Evolutionary conservation across 2,797 vertebrate species (phyloP).

Genomic region (Natrix natrix): DNA sequence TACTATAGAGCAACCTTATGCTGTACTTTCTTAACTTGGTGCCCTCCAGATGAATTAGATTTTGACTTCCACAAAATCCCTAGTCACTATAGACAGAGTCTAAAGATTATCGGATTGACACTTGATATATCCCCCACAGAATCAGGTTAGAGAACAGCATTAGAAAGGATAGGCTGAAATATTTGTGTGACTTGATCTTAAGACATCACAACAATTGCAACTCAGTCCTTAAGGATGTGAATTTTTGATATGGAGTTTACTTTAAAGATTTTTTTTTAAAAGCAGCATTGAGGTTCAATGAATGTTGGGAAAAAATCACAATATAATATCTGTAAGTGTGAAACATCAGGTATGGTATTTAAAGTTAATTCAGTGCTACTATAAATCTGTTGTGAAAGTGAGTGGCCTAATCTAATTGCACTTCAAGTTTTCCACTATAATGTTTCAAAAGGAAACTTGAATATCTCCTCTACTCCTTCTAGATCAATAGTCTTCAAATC

Average conservation of each 20-base stretch:
- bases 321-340: not conserved
- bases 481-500: not conserved
- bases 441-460: not conserved
- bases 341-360: not conserved
- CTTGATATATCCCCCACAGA: not conserved
- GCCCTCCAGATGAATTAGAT: not conserved
- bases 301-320: not conserved
- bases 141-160: not conserved
- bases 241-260: not conserved
- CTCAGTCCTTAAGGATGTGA: not conserved
- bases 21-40: not conserved
- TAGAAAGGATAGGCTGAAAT: not conserved
- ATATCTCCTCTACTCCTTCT: not conserved
- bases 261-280: not conserved
- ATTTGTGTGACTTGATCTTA: not conserved
- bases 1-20: not conserved
- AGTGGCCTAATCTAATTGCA: not conserved
- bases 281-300: not conserved
- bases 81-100: not conserved
- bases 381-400: not conserved
- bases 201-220: not conserved
- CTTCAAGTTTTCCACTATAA: not conserved
- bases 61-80: not conserved
- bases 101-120: not conserved
- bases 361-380: not conserved